Percentiles rank a stretch among this genome's conserved stretches.
Conservation (phyloP, 1,140 invertebrate genomes). For the Phthorimaea operculella region DNA sequence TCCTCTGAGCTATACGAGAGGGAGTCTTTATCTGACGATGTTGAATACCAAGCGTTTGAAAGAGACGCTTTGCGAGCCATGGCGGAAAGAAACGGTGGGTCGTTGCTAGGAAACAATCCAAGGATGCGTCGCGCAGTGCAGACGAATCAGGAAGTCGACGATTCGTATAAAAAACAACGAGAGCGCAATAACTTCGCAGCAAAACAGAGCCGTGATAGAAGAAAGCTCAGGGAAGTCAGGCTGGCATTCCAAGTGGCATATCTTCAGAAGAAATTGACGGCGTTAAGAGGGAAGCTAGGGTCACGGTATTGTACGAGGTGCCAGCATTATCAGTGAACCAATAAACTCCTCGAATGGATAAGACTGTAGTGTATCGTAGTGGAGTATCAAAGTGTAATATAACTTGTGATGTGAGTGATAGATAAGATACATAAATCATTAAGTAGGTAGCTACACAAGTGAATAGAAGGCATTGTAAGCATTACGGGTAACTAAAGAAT, state of each 20-base stretch:
- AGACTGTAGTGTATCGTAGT: too few species aligned
- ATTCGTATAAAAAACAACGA: slow-evolving; percentile 88
- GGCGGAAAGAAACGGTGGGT: slow-evolving; percentile 40
- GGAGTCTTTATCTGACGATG: slow-evolving; percentile 23
- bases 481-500: too few species aligned
- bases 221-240: slow-evolving; percentile 91
- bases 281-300: not conserved
- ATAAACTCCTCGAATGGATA: not conserved
- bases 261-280: not conserved
- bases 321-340: not conserved
- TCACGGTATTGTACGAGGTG: not conserved
- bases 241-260: slow-evolving; percentile 87
- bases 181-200: slow-evolving; percentile 96
- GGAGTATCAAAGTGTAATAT: too few species aligned
- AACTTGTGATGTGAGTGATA: too few species aligned
- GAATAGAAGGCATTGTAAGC: too few species aligned
- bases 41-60: slow-evolving; percentile 29
- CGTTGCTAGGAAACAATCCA: slow-evolving; percentile 34
- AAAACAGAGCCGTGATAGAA: slow-evolving; percentile 89
- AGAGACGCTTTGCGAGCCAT: slow-evolving; percentile 32
- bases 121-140: slow-evolving; percentile 40
- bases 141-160: slow-evolving; percentile 69
- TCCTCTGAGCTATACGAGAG: not conserved
- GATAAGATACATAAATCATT: too few species aligned
- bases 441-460: too few species aligned